A percentile compares a stretch with the other conserved stretches of the same genome.
These are phyloP conservation scores for Entosphenus tridentatus DNA, from an alignment of 2,113 vertebrate genomes.

Conservation along the genomic window DNA sequence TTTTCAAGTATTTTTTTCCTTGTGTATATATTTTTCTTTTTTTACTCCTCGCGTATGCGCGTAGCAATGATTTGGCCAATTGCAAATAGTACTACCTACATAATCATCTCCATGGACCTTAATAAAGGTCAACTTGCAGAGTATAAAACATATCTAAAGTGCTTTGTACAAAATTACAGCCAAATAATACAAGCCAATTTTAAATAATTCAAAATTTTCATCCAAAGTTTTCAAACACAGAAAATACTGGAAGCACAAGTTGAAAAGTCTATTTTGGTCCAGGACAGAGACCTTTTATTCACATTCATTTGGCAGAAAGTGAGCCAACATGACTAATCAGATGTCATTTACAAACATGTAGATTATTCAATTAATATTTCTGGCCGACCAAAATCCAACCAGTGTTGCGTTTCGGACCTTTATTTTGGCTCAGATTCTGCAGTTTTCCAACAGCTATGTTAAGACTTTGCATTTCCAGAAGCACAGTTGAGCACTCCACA, in stretches of 20 bases:
- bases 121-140: background rate
- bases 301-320: constrained; percentile 3
- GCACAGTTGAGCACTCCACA: background rate
- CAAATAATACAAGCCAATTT: constrained; percentile 4
- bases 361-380: too few species aligned
- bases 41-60: background rate
- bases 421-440: background rate
- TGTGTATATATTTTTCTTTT: background rate
- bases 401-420: background rate
- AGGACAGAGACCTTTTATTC: constrained; percentile 5
- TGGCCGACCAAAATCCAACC: background rate
- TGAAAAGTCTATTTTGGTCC: background rate
- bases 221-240: constrained; percentile 2
- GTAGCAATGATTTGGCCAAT: background rate
- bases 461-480: background rate
- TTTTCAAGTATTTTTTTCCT: constrained; percentile 1
- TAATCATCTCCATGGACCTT: background rate
- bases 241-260: constrained; percentile 5
- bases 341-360: background rate
- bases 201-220: background rate
- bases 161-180: background rate
- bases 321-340: constrained; percentile 4
- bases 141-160: constrained; percentile 2
- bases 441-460: background rate
- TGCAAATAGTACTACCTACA: background rate